phyloP scores from a whole-genome alignment of 2,113 vertebrate species.

The Pseudopodoces humilis region DNA sequence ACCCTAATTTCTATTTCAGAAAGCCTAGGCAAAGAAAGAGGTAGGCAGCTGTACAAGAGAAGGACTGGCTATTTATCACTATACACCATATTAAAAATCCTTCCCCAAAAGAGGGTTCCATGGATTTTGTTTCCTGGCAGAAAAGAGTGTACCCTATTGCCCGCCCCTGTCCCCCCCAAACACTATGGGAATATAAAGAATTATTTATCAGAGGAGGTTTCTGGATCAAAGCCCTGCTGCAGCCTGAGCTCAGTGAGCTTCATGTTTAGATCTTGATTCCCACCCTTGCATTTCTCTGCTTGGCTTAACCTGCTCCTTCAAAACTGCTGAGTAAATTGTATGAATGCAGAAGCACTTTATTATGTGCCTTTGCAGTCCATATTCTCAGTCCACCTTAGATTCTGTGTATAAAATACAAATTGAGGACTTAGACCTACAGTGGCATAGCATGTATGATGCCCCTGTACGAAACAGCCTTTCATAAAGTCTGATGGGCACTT shows the following conservation, averaged over 20 bases:
- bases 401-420: background rate
- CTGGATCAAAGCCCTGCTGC: background rate
- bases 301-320: background rate
- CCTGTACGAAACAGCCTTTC: fast-evolving
- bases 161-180: background rate
- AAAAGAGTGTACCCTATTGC: background rate
- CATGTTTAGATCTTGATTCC: background rate
- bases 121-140: background rate
- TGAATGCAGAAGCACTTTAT: background rate
- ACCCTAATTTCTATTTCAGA: background rate
- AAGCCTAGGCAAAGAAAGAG: background rate
- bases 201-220: background rate
- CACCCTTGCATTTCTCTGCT: background rate
- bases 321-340: background rate
- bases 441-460: background rate
- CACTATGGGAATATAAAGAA: background rate
- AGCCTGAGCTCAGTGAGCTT: background rate
- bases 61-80: background rate
- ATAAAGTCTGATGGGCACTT: background rate
- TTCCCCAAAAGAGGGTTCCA: background rate
- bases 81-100: background rate
- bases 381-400: background rate
- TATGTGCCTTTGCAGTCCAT: background rate
- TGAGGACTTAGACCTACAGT: background rate
- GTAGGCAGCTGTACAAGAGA: background rate